Percentiles rank a stretch among this genome's conserved stretches.
Conservation (phyloP, 1,140 invertebrate species). For the Drosophila kepulauana region DNA sequence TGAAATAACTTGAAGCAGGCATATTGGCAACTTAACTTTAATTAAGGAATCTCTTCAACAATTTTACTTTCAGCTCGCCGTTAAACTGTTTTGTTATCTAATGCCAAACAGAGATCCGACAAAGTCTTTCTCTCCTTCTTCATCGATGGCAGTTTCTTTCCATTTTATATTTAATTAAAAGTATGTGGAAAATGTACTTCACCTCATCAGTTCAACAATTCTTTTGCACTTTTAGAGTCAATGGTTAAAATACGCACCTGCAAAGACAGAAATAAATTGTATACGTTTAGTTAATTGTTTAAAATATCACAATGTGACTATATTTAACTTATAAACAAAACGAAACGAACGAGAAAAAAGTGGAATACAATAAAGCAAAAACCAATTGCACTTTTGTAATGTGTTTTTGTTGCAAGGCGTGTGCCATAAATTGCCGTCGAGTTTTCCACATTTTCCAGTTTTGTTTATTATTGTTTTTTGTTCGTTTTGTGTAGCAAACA, state of each 20-base stretch:
- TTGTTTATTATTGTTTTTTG: conserved; percentile 24
- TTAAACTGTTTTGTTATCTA: conserved; percentile 25
- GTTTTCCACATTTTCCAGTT: conserved; percentile 25
- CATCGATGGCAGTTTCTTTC: not conserved
- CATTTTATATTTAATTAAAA: conserved; percentile 2
- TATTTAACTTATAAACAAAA: conserved; percentile 30
- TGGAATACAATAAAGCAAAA: conserved; percentile 12
- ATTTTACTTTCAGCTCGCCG: conserved; percentile 41
- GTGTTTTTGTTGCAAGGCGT: conserved; percentile 20
- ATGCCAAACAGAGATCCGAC: not conserved
- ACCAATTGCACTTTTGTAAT: conserved; percentile 17
- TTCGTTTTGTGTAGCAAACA: conserved; percentile 41
- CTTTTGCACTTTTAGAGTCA: conserved; percentile 2
- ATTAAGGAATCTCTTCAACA: conserved; percentile 62
- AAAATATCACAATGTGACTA: conserved; percentile 26
- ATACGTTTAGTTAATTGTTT: conserved; percentile 51
- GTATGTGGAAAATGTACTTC: not conserved
- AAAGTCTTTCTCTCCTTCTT: not conserved
- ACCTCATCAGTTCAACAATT: not conserved
- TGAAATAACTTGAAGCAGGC: conserved; percentile 55
- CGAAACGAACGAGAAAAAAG: conserved; percentile 27
- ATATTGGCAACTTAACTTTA: conserved; percentile 61
- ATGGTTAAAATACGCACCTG: conserved; percentile 65
- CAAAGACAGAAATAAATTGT: conserved; percentile 57
- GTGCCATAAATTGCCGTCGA: conserved; percentile 51